These are phyloP conservation scores for Mythimna loreyi DNA, from an alignment of 2,888 invertebrate species.

Conservation along the genomic window DNA sequence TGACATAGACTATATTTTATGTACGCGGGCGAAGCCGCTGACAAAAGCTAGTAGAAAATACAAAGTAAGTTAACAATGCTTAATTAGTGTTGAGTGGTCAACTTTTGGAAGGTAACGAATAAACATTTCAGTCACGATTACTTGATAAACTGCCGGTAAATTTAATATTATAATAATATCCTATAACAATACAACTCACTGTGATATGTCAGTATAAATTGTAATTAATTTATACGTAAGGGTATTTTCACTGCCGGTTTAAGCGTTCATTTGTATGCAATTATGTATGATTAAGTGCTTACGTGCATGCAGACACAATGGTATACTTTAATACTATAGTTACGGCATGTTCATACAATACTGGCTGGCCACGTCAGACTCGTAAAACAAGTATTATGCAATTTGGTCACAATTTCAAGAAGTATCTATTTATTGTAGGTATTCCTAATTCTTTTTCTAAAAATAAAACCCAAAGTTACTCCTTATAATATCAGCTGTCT, in stretches of 20 bases:
- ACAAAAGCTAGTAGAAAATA: no score
- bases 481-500: no score
- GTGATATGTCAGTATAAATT: constrained; percentile 56
- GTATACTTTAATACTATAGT: neutral
- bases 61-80: constrained; percentile 38
- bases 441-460: no score
- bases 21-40: no score
- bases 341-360: neutral
- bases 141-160: constrained; percentile 29
- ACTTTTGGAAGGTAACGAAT: constrained; percentile 17
- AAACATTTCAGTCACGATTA: constrained; percentile 46
- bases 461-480: no score
- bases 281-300: constrained; percentile 47
- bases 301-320: constrained; percentile 11
- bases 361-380: no score
- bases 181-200: constrained; percentile 64
- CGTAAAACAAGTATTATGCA: no score
- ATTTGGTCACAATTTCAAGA: no score
- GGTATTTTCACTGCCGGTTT: constrained; percentile 61
- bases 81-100: constrained; percentile 41
- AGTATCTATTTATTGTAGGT: no score
- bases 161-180: constrained; percentile 50
- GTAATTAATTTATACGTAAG: constrained; percentile 52
- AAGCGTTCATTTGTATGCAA: constrained; percentile 55
- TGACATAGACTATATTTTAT: no score